Percentiles rank a stretch among this genome's conserved stretches.
phyloP scores from a whole-genome alignment of 2,113 vertebrate genomes.

The Antigone vipio region DNA sequence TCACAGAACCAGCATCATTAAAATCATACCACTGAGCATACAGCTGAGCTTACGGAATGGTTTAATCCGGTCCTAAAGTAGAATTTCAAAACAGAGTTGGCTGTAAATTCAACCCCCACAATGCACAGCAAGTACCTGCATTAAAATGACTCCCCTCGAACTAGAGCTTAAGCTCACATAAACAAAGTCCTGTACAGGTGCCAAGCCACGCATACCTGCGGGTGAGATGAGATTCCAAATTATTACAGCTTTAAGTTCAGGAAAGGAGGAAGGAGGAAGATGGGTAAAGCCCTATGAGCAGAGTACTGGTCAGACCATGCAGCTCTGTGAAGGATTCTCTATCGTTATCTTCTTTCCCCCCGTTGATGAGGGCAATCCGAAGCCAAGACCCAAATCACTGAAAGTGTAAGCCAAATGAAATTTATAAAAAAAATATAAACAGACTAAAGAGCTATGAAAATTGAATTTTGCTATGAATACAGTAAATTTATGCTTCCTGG shows the following conservation, averaged over 20 bases:
- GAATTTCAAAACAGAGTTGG: not conserved
- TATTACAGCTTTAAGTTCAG: not conserved
- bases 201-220: not conserved
- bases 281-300: not conserved
- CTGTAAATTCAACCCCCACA: not conserved
- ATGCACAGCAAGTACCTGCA: not conserved
- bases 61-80: not conserved
- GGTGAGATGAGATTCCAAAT: not conserved
- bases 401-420: not conserved
- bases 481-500: not conserved
- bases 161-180: not conserved
- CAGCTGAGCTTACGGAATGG: not conserved
- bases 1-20: not conserved
- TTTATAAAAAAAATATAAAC: not conserved
- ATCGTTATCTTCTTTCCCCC: fast-evolving
- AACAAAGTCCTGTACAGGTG: not conserved
- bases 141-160: not conserved
- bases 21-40: not conserved
- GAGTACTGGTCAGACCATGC: not conserved
- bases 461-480: not conserved
- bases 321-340: not conserved
- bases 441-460: not conserved
- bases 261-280: not conserved
- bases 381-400: not conserved
- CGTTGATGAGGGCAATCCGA: not conserved